Evolutionary conservation across 2,113 vertebrate genomes (phyloP).

Genomic region (Podarcis raffonei): DNA sequence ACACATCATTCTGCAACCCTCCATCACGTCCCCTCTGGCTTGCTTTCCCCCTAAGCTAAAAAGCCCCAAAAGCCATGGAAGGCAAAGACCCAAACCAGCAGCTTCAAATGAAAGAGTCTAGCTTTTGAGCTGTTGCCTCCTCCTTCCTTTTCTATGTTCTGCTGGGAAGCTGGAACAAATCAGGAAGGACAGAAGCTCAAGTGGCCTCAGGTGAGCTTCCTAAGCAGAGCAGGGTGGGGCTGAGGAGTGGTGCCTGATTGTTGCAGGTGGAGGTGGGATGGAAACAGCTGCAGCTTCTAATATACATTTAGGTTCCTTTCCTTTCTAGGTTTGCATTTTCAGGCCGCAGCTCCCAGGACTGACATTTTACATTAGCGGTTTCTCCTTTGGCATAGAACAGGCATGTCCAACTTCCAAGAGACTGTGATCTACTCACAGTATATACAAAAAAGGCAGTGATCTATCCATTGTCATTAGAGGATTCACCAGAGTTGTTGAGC

Average conservation of each 20-base stretch:
- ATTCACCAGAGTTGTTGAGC: no score
- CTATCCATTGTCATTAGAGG: no score
- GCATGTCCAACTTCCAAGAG: no score
- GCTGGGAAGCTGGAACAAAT: no score
- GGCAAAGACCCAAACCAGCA: background rate
- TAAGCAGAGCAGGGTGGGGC: background rate
- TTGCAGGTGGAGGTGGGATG: background rate
- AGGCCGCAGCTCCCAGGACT: background rate
- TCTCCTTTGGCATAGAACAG: background rate
- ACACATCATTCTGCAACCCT: no score
- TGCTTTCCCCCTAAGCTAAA: no score
- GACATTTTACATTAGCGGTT: background rate
- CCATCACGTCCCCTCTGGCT: no score
- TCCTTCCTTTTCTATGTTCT: no score
- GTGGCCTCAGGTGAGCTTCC: background rate
- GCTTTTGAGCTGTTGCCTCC: no score
- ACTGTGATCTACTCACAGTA: no score
- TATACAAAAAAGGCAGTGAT: no score
- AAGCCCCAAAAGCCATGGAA: background rate
- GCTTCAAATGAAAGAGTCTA: background rate
- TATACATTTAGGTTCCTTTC: background rate
- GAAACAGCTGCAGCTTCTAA: background rate
- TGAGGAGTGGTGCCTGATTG: background rate
- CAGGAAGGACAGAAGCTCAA: no score
- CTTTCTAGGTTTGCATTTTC: background rate